These are phyloP conservation scores for Cataglyphis albicans DNA, from an alignment of 2,888 invertebrate species.

Conservation along the genomic window DNA sequence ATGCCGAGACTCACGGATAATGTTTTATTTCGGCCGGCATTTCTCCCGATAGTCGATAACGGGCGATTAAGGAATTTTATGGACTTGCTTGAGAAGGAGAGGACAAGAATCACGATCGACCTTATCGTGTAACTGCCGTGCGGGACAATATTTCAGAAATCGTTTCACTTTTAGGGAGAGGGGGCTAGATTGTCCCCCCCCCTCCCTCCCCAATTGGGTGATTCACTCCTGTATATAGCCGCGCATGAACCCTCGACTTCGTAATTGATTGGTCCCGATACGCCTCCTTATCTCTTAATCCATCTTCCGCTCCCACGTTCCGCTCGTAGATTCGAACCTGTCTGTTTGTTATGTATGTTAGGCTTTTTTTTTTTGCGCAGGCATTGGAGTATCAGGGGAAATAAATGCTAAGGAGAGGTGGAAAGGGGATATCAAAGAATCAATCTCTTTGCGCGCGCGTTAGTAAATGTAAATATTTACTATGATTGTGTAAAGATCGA, in stretches of 20 bases:
- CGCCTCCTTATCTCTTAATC: slow-evolving; percentile 85
- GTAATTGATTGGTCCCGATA: slow-evolving; percentile 85
- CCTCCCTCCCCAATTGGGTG: slow-evolving; percentile 41
- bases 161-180: slow-evolving; percentile 68
- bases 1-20: slow-evolving; percentile 54
- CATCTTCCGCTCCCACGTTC: slow-evolving; percentile 79
- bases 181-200: slow-evolving; percentile 7
- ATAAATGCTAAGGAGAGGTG: slow-evolving; percentile 16
- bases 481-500: slow-evolving; percentile 79
- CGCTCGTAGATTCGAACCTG: slow-evolving; percentile 70
- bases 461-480: slow-evolving; percentile 82
- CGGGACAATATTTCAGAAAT: slow-evolving; percentile 72
- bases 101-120: slow-evolving; percentile 67
- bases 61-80: slow-evolving; percentile 73
- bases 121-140: slow-evolving; percentile 65
- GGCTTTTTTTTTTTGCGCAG: slow-evolving; percentile 66
- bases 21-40: slow-evolving; percentile 64
- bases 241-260: slow-evolving; percentile 78
- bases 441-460: slow-evolving; percentile 75
- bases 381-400: slow-evolving; percentile 37
- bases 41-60: slow-evolving; percentile 61
- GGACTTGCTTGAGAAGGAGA: slow-evolving; percentile 55
- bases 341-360: slow-evolving; percentile 70
- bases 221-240: slow-evolving; percentile 68
- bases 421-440: slow-evolving; percentile 79